Evolutionary conservation across 1,140 invertebrate species (phyloP).

Genomic region (Rhopalosiphum maidis): DNA sequence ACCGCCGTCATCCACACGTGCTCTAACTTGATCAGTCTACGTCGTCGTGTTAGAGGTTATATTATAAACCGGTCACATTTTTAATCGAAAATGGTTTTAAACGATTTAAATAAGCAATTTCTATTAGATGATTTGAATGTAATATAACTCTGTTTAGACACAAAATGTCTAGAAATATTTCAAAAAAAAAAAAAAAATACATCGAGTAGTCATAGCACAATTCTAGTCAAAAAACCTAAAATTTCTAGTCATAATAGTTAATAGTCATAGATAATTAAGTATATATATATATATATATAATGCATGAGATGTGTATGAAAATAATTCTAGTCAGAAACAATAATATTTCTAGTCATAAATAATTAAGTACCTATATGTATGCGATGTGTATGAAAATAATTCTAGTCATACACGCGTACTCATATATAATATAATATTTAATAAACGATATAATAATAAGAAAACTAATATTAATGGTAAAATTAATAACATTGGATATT

Average conservation of each 20-base stretch:
- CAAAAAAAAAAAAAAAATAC: too few relatives aligned
- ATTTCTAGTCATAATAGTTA: neutral
- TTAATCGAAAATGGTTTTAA: too few relatives aligned
- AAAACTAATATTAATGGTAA: neutral
- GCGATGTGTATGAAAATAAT: neutral
- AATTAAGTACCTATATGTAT: neutral
- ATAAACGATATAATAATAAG: neutral
- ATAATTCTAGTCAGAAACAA: neutral
- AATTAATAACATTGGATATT: neutral
- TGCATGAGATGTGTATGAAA: neutral
- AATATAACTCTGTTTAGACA: too few relatives aligned
- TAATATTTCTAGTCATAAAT: too few relatives aligned
- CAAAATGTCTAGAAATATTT: too few relatives aligned
- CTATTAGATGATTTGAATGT: too few relatives aligned
- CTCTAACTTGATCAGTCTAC: too few relatives aligned
- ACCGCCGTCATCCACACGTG: neutral
- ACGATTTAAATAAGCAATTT: too few relatives aligned
- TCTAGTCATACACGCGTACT: constrained; percentile 16
- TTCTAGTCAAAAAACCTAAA: neutral
- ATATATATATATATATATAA: too few relatives aligned
- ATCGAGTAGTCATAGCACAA: neutral
- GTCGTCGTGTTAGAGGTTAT: neutral
- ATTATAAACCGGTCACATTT: too few relatives aligned
- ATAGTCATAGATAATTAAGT: neutral
- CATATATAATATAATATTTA: neutral